A percentile compares a stretch with the other conserved stretches of the same genome.
These are phyloP conservation scores for Achlya flavicornis DNA, from an alignment of 2,888 invertebrate species.

Conservation along the genomic window DNA sequence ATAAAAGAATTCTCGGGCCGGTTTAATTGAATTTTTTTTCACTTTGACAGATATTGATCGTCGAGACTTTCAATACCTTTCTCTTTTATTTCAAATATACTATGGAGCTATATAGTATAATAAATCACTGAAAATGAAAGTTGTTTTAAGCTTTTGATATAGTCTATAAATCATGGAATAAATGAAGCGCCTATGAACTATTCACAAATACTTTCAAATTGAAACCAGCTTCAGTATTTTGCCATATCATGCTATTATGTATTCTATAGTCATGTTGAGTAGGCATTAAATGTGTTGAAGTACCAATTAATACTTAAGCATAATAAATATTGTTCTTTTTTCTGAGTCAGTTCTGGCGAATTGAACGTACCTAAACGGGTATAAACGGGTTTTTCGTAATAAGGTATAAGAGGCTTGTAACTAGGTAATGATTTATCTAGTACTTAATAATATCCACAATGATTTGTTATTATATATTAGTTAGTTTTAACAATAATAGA, in stretches of 20 bases:
- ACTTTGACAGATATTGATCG: conserved; percentile 78
- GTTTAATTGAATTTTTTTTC: conserved; percentile 77
- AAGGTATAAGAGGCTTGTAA: neutral
- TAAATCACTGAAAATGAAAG: conserved; percentile 74
- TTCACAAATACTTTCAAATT: conserved; percentile 29
- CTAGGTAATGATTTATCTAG: no score
- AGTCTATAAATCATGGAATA: conserved; percentile 69
- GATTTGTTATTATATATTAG: no score
- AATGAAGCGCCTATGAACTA: conserved; percentile 56
- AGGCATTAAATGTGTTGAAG: neutral
- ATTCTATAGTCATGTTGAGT: no score
- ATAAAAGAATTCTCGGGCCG: conserved; percentile 65
- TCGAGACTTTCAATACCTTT: conserved; percentile 67
- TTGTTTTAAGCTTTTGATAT: conserved; percentile 62
- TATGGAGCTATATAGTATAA: conserved; percentile 64
- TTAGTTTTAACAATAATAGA: no score
- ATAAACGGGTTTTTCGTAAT: neutral
- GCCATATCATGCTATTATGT: neutral
- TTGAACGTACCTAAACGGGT: no score
- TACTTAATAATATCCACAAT: no score
- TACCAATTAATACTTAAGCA: neutral
- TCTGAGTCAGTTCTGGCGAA: no score
- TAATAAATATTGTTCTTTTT: neutral
- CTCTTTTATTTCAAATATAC: conserved; percentile 74
- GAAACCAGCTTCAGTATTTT: conserved; percentile 13